Base-by-base conservation (phyloP, 2,888 invertebrate genomes). In the Eupithecia insigniata region DNA sequence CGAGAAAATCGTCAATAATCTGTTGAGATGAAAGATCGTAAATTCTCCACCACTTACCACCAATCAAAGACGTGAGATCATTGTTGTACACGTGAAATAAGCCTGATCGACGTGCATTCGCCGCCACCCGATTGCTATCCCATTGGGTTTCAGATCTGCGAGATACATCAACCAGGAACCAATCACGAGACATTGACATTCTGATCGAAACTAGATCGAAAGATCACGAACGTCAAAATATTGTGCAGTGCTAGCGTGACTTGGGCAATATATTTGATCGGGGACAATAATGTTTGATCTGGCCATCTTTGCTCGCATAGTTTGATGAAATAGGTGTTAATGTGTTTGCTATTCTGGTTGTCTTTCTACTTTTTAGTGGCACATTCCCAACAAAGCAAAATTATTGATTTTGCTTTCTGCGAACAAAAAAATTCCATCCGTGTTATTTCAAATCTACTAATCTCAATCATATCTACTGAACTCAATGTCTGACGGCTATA, bases 131-230 rank as follows among this genome's bases (percentile, higher is more conserved):
- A 22, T 34, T 32, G 64, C 62, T 64, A 26, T 26, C 36, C 36
- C 64, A 64, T 64, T 34, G 34, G 60, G 30, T 30, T 34, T 64
- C 64, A 7, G n/a, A 64, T 64, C n/a, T 64, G n/a, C 22, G 6
- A 36, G 22, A 39, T 39, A 36, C 34, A 61, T 61, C 32, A 18
- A 60, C 28, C 28, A 28, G 60, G 28, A 60, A 16, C 60, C 30
- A 60, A 60, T 60, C 60, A 60, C 30, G 16, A 8, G 8, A 16
- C 58, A 1, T 30, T 60, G 62, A 34, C 34, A 34, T 34, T 22
- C 62, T 34, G 22, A 32, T 62, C 32, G 34, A 61, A 34, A 34
- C 30, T 30, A 18, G 18, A 60, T 60, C 60, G 60, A 60, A 60
- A 8, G n/a, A 61, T 32, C 34, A 12, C 34, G 34, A 22, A 34